phyloP scores from a whole-genome alignment of 2,113 vertebrate genomes.

The Sciurus niger region DNA sequence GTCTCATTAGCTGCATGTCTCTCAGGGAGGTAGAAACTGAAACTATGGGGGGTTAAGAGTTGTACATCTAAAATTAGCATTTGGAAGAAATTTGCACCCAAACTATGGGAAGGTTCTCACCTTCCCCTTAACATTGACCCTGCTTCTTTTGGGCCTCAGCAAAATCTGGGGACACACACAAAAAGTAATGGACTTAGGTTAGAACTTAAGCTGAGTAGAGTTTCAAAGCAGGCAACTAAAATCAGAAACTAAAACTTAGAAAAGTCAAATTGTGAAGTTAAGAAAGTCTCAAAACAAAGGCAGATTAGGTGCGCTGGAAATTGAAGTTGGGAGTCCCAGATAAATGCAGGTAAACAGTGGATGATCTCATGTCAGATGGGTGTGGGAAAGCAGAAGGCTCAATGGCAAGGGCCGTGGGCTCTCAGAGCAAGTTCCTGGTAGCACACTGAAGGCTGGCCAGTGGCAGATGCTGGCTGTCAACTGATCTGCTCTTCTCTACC shows the following conservation, averaged over 20 bases:
- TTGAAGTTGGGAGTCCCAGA: not conserved
- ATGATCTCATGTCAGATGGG: not conserved
- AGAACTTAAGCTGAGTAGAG: constrained; percentile 3
- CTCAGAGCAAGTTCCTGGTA: not conserved
- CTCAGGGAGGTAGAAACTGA: not conserved
- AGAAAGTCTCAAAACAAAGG: constrained; percentile 7
- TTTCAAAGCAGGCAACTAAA: not conserved
- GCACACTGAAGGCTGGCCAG: not conserved
- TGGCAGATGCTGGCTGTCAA: not conserved
- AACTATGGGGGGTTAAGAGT: not conserved
- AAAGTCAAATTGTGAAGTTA: not conserved
- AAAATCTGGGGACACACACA: not conserved
- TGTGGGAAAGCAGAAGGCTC: not conserved
- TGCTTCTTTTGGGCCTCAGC: not conserved
- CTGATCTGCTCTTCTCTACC: not conserved
- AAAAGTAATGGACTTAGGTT: not conserved
- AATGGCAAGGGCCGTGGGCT: not conserved
- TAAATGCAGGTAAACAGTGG: not conserved
- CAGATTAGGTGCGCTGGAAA: not conserved
- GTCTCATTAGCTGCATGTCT: constrained; percentile 1
- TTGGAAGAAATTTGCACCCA: not conserved
- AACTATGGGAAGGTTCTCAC: not conserved
- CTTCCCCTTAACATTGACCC: not conserved
- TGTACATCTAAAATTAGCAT: not conserved
- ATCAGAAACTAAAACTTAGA: constrained; percentile 21